Percentiles rank a stretch among this genome's conserved stretches.
phyloP scores from a whole-genome alignment of 1,140 invertebrate genomes.

The Drosophila burlai region DNA sequence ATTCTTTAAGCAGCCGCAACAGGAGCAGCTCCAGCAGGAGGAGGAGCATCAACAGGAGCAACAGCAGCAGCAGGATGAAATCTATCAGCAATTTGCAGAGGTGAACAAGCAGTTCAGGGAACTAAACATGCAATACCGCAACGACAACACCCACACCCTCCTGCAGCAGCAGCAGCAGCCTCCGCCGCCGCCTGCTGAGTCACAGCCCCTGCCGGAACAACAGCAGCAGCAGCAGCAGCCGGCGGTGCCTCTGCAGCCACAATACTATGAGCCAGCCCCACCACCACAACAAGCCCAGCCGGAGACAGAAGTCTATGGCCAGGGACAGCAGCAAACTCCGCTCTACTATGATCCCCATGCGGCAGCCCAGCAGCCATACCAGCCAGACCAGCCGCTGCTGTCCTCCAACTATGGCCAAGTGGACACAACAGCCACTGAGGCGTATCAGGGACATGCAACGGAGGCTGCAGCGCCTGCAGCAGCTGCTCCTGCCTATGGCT shows the following conservation, averaged over 20 bases:
- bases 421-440: constrained; percentile 9
- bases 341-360: constrained; percentile 71
- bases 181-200: constrained; percentile 10
- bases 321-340: constrained; percentile 9
- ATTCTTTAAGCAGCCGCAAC: constrained; percentile 17
- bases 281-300: constrained; percentile 23
- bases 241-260: neutral
- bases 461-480: constrained; percentile 13
- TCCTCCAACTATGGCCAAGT: constrained; percentile 26
- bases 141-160: neutral
- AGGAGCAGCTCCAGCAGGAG: constrained; percentile 29
- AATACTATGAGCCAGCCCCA: constrained; percentile 63
- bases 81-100: constrained; percentile 82
- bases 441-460: constrained; percentile 17
- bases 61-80: constrained; percentile 63
- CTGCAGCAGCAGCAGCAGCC: constrained; percentile 4
- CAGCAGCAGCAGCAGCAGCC: neutral
- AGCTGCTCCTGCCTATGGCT: constrained; percentile 27
- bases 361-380: constrained; percentile 25
- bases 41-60: constrained; percentile 2
- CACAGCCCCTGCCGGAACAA: constrained; percentile 28
- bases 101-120: constrained; percentile 82
- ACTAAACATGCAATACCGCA: constrained; percentile 79
- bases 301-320: constrained; percentile 37
- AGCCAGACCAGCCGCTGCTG: constrained; percentile 28